Base-by-base conservation (phyloP, 2,888 invertebrate genomes). In the Crocallis elinguaria region DNA sequence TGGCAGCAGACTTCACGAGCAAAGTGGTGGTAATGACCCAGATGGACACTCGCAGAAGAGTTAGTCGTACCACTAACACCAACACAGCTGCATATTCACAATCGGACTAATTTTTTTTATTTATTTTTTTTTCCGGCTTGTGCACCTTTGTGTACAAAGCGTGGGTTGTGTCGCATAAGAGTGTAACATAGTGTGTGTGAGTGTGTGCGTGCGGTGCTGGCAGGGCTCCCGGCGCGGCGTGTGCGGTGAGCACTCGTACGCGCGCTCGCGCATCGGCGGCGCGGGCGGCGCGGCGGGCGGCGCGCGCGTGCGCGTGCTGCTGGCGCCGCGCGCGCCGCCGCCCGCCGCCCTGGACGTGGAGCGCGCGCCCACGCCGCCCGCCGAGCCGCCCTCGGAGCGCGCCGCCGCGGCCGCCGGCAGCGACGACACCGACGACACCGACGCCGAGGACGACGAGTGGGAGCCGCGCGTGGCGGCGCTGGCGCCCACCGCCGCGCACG, bases 161-260 rank as follows among this genome's bases (percentile, higher is more conserved):
- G n/a, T n/a, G n/a, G n/a, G n/a, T n/a, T n/a, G n/a, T n/a, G n/a
- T n/a, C n/a, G n/a, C n/a, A n/a, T n/a, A n/a, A n/a, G n/a, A 3
- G 19, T 19, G 6, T 6, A 19, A 6, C 6, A 6, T 19, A 3
- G 19, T 6, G 6, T 6, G 19, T 6, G 19, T 83, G 51, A 67
- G 73, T 73, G 61, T n/a, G 16, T 12, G n/a, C 4, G 2, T 3
- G 2, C 6, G n/a, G 8, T 0, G 16, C 17, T 25, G 14, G 49
- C 64, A 75, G 74, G 74, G 71, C 12, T 41, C 60, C 14, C 74
- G 72, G 27, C 66, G 66, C 58, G 82, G 79, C 52, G 86, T 88
- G 60, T 85, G 85, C 84, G 75, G 77, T 64, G 87, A 88, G 75
- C 88, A 88, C 71, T 86, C 87, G 66, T 88, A 88, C 67, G 87